Conservation (phyloP, 2,797 vertebrate genomes). For the Enteromius trimaculatus region DNA sequence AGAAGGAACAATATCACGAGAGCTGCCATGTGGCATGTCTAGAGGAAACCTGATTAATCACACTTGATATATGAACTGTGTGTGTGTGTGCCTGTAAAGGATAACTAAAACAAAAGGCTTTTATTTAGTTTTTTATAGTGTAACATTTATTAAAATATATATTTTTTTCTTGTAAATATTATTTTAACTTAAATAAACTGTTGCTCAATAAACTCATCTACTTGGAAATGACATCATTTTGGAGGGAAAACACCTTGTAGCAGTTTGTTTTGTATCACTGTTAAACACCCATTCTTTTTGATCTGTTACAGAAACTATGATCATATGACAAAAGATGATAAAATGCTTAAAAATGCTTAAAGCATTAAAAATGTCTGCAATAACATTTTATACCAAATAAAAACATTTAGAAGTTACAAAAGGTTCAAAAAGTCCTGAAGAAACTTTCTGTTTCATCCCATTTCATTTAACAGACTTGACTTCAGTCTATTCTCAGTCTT, state of each 20-base stretch:
- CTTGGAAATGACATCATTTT: background rate
- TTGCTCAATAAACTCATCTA: background rate
- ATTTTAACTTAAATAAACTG: background rate
- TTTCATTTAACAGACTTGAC: background rate
- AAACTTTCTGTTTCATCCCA: background rate
- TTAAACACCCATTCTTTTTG: background rate
- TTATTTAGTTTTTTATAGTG: background rate
- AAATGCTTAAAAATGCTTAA: background rate
- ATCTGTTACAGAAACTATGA: background rate
- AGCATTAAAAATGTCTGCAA: background rate
- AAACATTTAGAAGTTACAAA: background rate
- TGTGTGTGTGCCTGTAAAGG: background rate
- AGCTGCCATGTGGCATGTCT: background rate
- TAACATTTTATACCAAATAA: background rate
- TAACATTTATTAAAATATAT: background rate
- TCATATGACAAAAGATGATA: background rate
- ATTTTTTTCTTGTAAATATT: too few species aligned
- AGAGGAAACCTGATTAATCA: background rate
- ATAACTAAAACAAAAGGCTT: background rate
- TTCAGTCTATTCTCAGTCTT: background rate
- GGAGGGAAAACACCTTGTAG: background rate
- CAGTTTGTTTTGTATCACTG: background rate
- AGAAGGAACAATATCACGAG: conserved; percentile 2
- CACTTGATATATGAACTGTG: background rate
- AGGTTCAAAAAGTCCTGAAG: background rate